Conservation (phyloP, 2,888 invertebrate species). For the Macaria notata region DNA sequence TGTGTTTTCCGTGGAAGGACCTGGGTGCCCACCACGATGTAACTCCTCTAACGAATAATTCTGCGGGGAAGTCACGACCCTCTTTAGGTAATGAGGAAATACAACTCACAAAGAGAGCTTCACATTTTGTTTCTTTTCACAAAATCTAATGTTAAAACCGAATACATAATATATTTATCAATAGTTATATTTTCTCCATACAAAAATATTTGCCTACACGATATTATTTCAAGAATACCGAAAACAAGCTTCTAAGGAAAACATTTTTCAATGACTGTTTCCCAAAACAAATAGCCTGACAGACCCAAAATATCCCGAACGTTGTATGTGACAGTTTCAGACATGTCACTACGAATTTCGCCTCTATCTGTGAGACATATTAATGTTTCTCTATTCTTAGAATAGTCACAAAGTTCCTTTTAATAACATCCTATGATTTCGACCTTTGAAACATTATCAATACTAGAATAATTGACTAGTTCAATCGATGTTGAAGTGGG, state of each 20-base stretch:
- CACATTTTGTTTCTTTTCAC: too few species aligned
- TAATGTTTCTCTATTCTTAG: neutral
- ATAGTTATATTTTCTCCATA: too few species aligned
- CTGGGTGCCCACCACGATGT: too few species aligned
- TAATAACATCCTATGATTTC: conserved; percentile 2
- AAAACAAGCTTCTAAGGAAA: neutral
- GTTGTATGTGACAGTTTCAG: neutral
- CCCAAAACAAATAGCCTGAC: conserved; percentile 1
- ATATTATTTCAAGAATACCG: neutral
- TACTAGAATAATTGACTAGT: conserved; percentile 4
- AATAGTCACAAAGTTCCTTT: neutral
- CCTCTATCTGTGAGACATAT: neutral
- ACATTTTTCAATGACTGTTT: neutral
- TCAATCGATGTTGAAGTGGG: conserved; percentile 9
- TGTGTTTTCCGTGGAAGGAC: too few species aligned
- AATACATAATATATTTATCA: too few species aligned
- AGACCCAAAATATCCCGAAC: neutral
- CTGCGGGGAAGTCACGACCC: too few species aligned
- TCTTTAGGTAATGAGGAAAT: too few species aligned
- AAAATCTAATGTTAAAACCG: too few species aligned
- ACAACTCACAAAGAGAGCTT: too few species aligned
- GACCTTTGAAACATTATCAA: conserved; percentile 1
- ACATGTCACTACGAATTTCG: neutral
- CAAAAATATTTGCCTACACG: too few species aligned
- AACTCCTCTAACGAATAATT: too few species aligned